phyloP scores from a whole-genome alignment of 2,113 vertebrate genomes.

The Phalacrocorax pelagicus region DNA sequence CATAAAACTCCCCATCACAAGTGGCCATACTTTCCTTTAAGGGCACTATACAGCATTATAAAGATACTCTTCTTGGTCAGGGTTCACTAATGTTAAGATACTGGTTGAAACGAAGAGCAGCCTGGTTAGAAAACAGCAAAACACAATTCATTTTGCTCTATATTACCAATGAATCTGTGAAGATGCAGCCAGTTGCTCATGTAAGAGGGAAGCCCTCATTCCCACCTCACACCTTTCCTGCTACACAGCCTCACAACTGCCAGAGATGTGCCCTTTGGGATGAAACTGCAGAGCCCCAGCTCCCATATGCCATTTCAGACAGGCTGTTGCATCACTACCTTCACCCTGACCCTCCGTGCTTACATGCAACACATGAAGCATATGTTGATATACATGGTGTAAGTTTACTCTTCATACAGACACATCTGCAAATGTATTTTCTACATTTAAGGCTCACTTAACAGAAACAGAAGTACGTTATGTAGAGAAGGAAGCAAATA shows the following conservation, averaged over 20 bases:
- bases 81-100: background rate
- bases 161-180: background rate
- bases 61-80: background rate
- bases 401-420: background rate
- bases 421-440: background rate
- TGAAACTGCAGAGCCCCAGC: background rate
- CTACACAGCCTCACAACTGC: background rate
- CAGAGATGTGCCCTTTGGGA: background rate
- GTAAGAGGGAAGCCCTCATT: background rate
- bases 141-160: background rate
- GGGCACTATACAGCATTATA: background rate
- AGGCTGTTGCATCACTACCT: no score
- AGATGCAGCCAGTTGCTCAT: background rate
- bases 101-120: fast-evolving
- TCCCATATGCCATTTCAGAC: background rate
- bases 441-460: background rate
- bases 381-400: no score
- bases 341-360: background rate
- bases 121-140: background rate
- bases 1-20: no score
- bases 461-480: background rate
- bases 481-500: background rate
- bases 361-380: fast-evolving
- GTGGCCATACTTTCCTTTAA: background rate
- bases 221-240: no score